These are phyloP conservation scores for Enteromius afrohamiltoni DNA, from an alignment of 2,797 vertebrate species.

Conservation along the genomic window DNA sequence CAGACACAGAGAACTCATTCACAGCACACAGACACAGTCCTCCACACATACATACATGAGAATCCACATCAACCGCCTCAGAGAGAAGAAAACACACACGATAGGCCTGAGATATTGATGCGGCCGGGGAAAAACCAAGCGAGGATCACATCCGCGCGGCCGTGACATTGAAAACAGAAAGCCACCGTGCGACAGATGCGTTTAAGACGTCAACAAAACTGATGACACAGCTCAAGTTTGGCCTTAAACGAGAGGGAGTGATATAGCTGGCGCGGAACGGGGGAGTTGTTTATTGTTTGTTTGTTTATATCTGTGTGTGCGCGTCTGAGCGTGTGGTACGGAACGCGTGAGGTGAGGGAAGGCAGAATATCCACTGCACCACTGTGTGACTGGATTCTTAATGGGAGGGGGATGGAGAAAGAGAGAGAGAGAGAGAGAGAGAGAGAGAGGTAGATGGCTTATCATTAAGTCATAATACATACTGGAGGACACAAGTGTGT, in stretches of 20 bases:
- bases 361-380: constrained; percentile 85
- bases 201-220: constrained; percentile 15
- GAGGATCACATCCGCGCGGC: constrained; percentile 47
- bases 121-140: constrained; percentile 69
- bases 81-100: constrained; percentile 55
- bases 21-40: constrained; percentile 31
- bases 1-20: constrained; percentile 32
- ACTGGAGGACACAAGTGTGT: constrained; percentile 63
- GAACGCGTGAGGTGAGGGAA: constrained; percentile 61
- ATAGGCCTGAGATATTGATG: constrained; percentile 60
- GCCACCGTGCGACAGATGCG: not conserved
- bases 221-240: constrained; percentile 18
- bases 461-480: constrained; percentile 45
- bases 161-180: constrained; percentile 17
- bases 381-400: constrained; percentile 87
- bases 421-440: constrained; percentile 63
- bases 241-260: constrained; percentile 58
- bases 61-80: constrained; percentile 36
- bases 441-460: constrained; percentile 56
- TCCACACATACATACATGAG: constrained; percentile 40
- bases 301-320: constrained; percentile 33
- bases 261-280: constrained; percentile 25
- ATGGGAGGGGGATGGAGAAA: constrained; percentile 68
- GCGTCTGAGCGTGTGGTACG: constrained; percentile 26
- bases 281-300: constrained; percentile 25